These are phyloP conservation scores for Pantelozetes paolii DNA, from an alignment of 2,888 invertebrate genomes.

Conservation along the genomic window DNA sequence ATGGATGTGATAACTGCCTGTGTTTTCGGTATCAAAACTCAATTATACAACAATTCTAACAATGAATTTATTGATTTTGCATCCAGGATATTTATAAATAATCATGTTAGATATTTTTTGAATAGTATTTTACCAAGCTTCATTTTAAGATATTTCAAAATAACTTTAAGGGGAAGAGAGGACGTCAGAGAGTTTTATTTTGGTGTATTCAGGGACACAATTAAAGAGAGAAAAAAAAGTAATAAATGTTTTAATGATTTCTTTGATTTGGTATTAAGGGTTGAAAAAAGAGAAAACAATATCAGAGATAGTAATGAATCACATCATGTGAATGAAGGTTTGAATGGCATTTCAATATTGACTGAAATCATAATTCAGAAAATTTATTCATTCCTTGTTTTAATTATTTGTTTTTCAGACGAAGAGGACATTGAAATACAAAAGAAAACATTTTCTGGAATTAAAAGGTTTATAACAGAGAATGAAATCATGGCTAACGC, in stretches of 20 bases:
- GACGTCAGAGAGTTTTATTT: background rate
- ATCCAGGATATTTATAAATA: background rate
- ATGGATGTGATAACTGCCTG: constrained; percentile 63
- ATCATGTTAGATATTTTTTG: no score
- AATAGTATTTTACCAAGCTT: no score
- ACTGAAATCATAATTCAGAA: background rate
- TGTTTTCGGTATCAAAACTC: constrained; percentile 62
- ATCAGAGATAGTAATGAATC: constrained; percentile 12
- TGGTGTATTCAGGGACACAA: background rate
- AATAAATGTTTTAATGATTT: background rate
- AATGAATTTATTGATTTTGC: constrained; percentile 43
- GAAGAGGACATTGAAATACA: background rate
- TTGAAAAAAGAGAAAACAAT: constrained; percentile 12
- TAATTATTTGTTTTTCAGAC: no score
- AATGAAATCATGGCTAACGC: constrained; percentile 54
- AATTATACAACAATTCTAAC: constrained; percentile 50
- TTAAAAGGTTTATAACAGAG: constrained; percentile 14
- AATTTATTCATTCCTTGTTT: no score
- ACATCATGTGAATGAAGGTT: constrained; percentile 35
- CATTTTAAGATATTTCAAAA: background rate
- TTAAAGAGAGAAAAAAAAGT: background rate
- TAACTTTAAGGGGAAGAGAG: background rate
- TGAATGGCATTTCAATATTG: no score
- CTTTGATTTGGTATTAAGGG: constrained; percentile 14
- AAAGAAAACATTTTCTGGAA: background rate